Evolutionary conservation across 2,113 vertebrate genomes (phyloP), one percentile per base, ranked within the genome.

Genomic region (Vicugna pacos): DNA sequence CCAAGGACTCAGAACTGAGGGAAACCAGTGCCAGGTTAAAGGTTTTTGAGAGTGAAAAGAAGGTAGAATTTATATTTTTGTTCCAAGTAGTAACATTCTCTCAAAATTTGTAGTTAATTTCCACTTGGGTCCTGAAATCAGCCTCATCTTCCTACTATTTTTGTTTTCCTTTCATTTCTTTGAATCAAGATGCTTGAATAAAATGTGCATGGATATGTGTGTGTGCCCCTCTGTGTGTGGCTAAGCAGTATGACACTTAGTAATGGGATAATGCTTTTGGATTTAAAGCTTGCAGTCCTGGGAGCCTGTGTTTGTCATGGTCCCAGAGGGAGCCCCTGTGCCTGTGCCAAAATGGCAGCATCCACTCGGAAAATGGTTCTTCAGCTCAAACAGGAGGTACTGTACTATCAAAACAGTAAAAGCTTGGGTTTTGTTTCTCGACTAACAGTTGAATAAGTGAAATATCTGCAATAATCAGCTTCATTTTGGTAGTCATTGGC

Each of bases 311-410:
- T 97, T 56, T 99, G 99, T 95, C 95, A 3, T 1, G 77, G 97
- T 17, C 93, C 97, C 0, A 94, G 82, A 38, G 98, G 96, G 12
- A 98, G 98, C 8, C 98, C 99, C 0, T 99, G 99, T 94, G 93
- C 98, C 6, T 99, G 99, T 94, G 99, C 99, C 58, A 99, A 82
- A 77, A 99, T 93, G 54, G 99, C 99, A 2, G 99, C 99, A 2
- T 98, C 99, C 48, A 98, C 99, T 93, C 98, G 98, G 65, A 99
- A 98, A 93, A 99, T 99, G 67, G 98, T 99, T 19, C 98, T 99
- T 50, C 99, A 99, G 92, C 98, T 99, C 90, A 99, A 97, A 94
- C 98, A 99, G n/a, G 99, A 99, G 99, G 99, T 99, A 98, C 82
- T 0, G 0, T 17, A 13, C 30, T 28, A 19, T 32, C 32, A 6